Evolutionary conservation across 2,113 vertebrate genomes (phyloP).

Genomic region (Myotis brandtii): DNA sequence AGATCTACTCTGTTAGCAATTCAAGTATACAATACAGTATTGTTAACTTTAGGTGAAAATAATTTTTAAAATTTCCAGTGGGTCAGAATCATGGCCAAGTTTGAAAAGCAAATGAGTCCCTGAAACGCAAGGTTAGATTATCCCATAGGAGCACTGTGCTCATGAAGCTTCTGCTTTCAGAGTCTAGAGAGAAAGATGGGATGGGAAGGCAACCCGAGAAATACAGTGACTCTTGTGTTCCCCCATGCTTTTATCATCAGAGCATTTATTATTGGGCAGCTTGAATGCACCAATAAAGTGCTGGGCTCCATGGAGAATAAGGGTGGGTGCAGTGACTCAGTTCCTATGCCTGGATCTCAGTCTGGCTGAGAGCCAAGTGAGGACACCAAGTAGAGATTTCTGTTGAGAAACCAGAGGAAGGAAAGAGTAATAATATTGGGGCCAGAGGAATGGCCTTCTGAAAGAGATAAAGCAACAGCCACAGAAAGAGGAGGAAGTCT

Average conservation of each 20-base stretch:
- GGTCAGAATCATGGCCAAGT: neutral
- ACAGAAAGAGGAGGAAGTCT: neutral
- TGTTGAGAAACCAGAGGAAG: neutral
- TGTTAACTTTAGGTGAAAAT: neutral
- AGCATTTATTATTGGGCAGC: neutral
- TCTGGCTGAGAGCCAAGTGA: neutral
- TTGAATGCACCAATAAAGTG: too few relatives aligned
- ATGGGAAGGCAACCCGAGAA: neutral
- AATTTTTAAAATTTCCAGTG: neutral
- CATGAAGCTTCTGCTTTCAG: neutral
- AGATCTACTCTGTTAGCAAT: neutral
- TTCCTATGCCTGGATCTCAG: neutral
- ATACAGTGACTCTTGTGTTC: neutral
- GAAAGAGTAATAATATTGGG: neutral
- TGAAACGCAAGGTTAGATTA: neutral
- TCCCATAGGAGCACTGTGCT: neutral
- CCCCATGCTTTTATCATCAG: rapidly evolving
- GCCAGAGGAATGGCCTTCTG: neutral
- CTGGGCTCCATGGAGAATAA: neutral
- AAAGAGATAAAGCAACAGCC: neutral
- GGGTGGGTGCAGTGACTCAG: neutral
- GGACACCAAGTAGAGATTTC: neutral
- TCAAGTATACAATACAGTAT: neutral
- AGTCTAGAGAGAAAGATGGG: neutral
- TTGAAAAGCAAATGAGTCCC: neutral